phyloP scores from a whole-genome alignment of 2,888 invertebrate genomes.

The Calameuta filiformis region DNA sequence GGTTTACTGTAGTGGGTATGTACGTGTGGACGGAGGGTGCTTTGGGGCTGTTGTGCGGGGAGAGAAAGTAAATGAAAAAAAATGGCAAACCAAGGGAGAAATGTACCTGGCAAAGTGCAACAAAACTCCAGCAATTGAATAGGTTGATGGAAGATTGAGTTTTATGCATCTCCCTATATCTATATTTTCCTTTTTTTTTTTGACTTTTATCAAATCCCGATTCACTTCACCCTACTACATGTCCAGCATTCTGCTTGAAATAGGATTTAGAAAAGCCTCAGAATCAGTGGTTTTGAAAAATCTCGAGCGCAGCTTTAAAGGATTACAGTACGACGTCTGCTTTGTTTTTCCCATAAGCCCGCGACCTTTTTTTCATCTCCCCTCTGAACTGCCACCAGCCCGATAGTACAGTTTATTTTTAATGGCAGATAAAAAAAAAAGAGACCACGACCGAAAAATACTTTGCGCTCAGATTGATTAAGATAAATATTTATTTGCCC shows the following conservation, averaged over 20 bases:
- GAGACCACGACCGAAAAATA: neutral
- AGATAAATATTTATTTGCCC: neutral
- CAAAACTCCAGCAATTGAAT: neutral
- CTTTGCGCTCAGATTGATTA: neutral
- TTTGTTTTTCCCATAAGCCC: neutral
- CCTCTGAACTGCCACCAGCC: neutral
- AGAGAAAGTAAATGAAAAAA: conserved; percentile 8
- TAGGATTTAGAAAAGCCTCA: neutral
- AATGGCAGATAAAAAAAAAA: neutral
- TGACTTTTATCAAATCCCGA: neutral
- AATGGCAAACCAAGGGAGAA: conserved; percentile 21
- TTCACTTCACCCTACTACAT: neutral
- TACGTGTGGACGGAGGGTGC: neutral
- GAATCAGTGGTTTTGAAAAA: neutral
- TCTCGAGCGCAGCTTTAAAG: neutral
- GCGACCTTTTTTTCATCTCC: neutral
- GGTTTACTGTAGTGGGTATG: neutral
- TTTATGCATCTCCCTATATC: neutral
- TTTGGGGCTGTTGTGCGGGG: neutral
- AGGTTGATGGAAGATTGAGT: neutral
- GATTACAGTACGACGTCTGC: neutral
- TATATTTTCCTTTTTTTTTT: neutral
- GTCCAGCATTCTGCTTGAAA: neutral
- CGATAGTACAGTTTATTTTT: neutral
- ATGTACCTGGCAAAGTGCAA: neutral